Evolutionary conservation across 2,113 vertebrate genomes (phyloP), one percentile per base, ranked within the genome.

Genomic region (Anhinga anhinga): DNA sequence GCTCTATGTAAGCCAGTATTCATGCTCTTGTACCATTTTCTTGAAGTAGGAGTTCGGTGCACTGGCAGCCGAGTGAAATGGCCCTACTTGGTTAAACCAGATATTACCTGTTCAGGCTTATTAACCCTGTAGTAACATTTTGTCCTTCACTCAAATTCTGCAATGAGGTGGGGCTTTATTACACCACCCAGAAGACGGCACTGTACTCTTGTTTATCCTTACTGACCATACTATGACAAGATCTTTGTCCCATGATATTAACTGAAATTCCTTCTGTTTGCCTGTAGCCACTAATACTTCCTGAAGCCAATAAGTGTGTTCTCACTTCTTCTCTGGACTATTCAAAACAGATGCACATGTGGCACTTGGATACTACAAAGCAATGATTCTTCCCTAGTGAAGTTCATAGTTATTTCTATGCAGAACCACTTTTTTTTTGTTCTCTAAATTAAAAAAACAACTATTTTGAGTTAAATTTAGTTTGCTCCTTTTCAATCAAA

Each of bases 251-350:
- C 11, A 44, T 13, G 16, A 7, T 19, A 90, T 30, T 42, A 71
- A 80, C 10, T 42, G 44, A 69, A 93, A 76, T 65, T 63, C 44
- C 15, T 77, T 87, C 27, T 40, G 23, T 87, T 89, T n/a, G 34
- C 11, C 27, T 2, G 0, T 27, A 82, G 30, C 26, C 1, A 1
- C 20, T 82, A 22, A 1, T 26, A 44, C 29, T 44, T 82, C 44
- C n/a, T 17, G 16, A 4, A 84, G 38, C 5, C 6, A 85, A 30
- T 5, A 69, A 59, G 12, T 36, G 76, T 0, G 0, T 47, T 69
- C 40, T 77, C 30, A n/a, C 29, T 59, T 88, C 42, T 91, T 88
- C 40, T 65, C 44, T 45, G 21, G n/a, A 26, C 49, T 59, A 25
- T 10, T 85, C 38, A 76, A 72, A 91, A 50, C 29, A 74, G 27